Conservation (phyloP, 2,797 vertebrate genomes). For the Semotilus atromaculatus region DNA sequence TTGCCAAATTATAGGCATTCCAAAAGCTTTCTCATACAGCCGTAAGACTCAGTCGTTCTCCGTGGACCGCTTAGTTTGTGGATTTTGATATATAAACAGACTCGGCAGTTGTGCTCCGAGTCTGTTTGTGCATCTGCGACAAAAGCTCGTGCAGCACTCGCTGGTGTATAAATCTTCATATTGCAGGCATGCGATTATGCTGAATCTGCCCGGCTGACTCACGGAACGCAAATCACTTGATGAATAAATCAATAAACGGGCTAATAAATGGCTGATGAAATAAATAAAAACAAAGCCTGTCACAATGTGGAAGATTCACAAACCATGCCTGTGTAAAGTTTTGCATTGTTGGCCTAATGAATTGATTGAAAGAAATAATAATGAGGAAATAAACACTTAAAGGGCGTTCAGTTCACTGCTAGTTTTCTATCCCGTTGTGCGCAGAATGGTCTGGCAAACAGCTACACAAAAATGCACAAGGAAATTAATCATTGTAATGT, state of each 20-base stretch:
- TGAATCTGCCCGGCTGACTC: constrained; percentile 13
- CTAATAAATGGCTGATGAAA: constrained; percentile 44
- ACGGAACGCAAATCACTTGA: constrained; percentile 17
- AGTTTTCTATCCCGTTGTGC: not conserved
- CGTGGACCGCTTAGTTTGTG: constrained; percentile 11
- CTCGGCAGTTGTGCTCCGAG: constrained; percentile 34
- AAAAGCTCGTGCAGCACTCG: not conserved
- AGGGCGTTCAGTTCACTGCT: constrained; percentile 34
- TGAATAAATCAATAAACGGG: constrained; percentile 42
- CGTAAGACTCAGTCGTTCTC: constrained; percentile 12
- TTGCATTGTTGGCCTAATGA: constrained; percentile 1
- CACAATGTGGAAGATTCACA: constrained; percentile 11
- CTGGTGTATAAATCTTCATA: constrained; percentile 33
- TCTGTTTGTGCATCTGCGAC: constrained; percentile 44
- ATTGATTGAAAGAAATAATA: constrained; percentile 26
- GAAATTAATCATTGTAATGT: constrained; percentile 28
- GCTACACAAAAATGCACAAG: constrained; percentile 18
- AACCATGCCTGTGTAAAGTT: not conserved
- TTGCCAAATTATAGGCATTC: constrained; percentile 29
- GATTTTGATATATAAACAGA: constrained; percentile 52
- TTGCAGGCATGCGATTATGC: constrained; percentile 12
- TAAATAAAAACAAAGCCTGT: constrained; percentile 38
- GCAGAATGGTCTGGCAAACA: not conserved
- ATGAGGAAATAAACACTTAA: constrained; percentile 30
- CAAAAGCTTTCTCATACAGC: constrained; percentile 38